A percentile compares a stretch with the other conserved stretches of the same genome.
Evolutionary conservation across 2,113 vertebrate species (phyloP).

Genomic region (Elaphurus davidianus): DNA sequence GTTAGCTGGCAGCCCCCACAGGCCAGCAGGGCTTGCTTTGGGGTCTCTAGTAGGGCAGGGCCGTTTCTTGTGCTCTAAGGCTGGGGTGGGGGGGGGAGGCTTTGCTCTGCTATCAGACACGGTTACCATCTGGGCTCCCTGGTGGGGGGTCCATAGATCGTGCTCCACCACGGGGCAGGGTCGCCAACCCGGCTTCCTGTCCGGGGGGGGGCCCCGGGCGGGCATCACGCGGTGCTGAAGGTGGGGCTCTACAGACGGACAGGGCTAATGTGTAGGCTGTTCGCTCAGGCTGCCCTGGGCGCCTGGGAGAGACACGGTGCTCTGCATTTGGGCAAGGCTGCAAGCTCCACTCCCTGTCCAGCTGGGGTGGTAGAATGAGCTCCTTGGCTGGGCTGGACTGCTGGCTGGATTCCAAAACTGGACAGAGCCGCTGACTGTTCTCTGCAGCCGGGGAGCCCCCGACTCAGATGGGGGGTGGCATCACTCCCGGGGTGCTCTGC

Average conservation of each 20-base stretch:
- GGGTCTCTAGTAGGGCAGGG: neutral
- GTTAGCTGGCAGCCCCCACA: neutral
- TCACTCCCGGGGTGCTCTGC: neutral
- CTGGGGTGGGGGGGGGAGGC: accelerated
- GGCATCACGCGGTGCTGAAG: neutral
- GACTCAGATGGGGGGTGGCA: neutral
- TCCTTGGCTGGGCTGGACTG: neutral
- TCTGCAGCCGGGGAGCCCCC: neutral
- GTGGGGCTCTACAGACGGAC: neutral
- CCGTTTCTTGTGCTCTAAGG: neutral
- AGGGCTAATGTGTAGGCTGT: neutral
- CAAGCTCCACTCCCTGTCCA: neutral
- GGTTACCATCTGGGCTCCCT: neutral
- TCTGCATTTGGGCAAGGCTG: neutral
- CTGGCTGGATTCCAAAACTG: neutral
- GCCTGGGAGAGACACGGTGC: neutral
- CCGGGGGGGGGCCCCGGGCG: neutral
- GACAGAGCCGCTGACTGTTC: neutral
- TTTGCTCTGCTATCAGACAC: neutral
- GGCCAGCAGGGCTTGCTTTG: neutral
- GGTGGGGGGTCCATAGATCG: neutral
- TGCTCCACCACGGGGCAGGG: neutral
- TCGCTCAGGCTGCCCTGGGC: neutral
- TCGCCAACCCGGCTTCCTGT: neutral
- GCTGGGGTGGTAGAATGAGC: neutral